These are phyloP conservation scores for Glossosoma conforme DNA, from an alignment of 1,140 invertebrate species.

Conservation along the genomic window DNA sequence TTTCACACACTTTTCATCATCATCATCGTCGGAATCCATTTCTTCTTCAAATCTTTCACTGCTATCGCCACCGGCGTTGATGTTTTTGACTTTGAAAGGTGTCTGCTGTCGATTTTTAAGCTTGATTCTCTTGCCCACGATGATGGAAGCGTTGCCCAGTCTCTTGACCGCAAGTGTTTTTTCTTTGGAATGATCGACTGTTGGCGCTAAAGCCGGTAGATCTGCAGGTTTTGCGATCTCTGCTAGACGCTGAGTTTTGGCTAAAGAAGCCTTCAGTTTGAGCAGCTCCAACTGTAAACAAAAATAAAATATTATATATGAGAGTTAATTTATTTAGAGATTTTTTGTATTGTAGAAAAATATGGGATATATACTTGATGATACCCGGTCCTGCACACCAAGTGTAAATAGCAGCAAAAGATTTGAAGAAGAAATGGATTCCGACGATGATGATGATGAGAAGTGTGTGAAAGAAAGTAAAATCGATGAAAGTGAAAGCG, in stretches of 20 bases:
- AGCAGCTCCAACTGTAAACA: slow-evolving; percentile 55
- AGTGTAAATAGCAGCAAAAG: slow-evolving; percentile 33
- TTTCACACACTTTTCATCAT: background rate
- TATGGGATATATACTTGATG: no score
- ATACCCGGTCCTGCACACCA: no score
- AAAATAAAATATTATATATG: no score
- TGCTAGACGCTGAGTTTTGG: slow-evolving; percentile 62
- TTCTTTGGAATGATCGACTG: slow-evolving; percentile 30
- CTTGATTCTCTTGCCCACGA: slow-evolving; percentile 42
- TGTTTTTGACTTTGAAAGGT: slow-evolving; percentile 31
- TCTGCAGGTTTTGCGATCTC: slow-evolving; percentile 73
- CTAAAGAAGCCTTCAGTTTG: slow-evolving; percentile 65
- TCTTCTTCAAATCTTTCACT: slow-evolving; percentile 43
- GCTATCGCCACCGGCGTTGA: slow-evolving; percentile 33
- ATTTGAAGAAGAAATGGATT: slow-evolving; percentile 48
- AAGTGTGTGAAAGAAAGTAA: background rate
- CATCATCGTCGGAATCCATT: slow-evolving; percentile 46
- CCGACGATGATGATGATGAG: slow-evolving; percentile 39
- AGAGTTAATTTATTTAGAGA: no score
- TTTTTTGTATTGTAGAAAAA: no score
- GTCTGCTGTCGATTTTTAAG: slow-evolving; percentile 31
- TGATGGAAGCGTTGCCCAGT: slow-evolving; percentile 37
- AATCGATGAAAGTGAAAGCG: background rate
- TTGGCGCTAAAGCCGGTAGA: slow-evolving; percentile 57
- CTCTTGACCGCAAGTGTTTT: slow-evolving; percentile 35